Base-by-base conservation (phyloP, 2,888 invertebrate species). In the Diadegma fenestrale region DNA sequence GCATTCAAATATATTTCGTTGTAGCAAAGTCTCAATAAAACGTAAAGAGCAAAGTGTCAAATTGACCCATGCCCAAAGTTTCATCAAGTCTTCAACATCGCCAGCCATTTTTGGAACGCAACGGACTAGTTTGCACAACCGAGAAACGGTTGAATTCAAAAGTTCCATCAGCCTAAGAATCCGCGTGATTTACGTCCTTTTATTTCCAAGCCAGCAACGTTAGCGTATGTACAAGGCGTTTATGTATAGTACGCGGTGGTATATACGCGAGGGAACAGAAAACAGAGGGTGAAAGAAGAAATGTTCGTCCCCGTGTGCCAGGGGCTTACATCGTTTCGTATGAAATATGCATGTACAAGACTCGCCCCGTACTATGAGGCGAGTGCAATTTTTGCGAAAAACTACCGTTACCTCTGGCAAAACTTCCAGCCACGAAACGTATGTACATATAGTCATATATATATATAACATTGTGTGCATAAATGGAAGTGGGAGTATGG, bases 261-360 rank as follows among this genome's bases (percentile, higher is more conserved):
- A 76, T 54, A 58, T 63, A 58, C 26, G 22, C 17, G 61, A 80
- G 80, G 43, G 71, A 22, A 82, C 69, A 64, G 63, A 66, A 72
- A 81, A 81, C 68, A 69, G 48, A 76, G 76, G 72, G 78, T 66
- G 75, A 71, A 87, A 88, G 90, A 88, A 88, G 88, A 84, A 69
- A 87, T 54, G 76, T 84, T 87, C 89, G 87, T 87, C 88, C 82
- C 84, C 71, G 87, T 88, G 87, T 88, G 88, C 89, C 58, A 58
- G 89, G 88, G 89, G 89, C 89, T 91, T 88, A 89, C 88, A 88
- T 85, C 88, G 87, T 89, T 88, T 85, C 86, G 87, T 90, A 92
- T 92, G 91, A 92, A 92, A 91, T 91, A 92, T 92, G 91, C 90
- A 90, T 90, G 91, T 90, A 91, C 91, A 90, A 90, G 92, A 90